phyloP scores from a whole-genome alignment of 2,113 vertebrate species.

The Clinocottus analis region DNA sequence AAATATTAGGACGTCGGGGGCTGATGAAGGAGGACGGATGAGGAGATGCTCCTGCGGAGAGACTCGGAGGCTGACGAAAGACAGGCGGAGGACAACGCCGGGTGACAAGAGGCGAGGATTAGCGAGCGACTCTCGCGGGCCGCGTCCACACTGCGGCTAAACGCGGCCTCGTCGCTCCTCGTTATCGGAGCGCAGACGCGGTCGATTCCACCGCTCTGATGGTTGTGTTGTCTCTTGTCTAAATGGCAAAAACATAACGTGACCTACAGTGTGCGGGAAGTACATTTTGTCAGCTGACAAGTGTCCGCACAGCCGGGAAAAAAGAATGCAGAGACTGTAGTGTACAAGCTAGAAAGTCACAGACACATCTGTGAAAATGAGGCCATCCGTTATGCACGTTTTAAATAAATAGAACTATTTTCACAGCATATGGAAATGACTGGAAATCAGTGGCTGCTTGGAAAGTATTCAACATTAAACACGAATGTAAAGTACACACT shows the following conservation, averaged over 20 bases:
- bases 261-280: neutral
- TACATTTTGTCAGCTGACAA: neutral
- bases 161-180: neutral
- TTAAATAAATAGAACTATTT: neutral
- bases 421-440: neutral
- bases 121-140: neutral
- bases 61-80: neutral
- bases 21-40: constrained; percentile 38
- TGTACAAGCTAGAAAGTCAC: too few species aligned
- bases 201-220: neutral
- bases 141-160: constrained; percentile 6
- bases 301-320: neutral
- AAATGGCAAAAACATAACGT: neutral
- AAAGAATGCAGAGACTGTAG: too few species aligned
- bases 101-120: neutral
- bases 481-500: neutral
- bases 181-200: neutral
- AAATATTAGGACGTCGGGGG: constrained; percentile 72
- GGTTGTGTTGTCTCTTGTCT: neutral
- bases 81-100: neutral
- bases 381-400: neutral
- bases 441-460: neutral
- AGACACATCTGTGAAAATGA: too few species aligned
- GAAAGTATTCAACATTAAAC: neutral
- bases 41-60: constrained; percentile 23